Evolutionary conservation across 2,113 vertebrate genomes (phyloP).

Genomic region (Myiozetetes cayanensis): DNA sequence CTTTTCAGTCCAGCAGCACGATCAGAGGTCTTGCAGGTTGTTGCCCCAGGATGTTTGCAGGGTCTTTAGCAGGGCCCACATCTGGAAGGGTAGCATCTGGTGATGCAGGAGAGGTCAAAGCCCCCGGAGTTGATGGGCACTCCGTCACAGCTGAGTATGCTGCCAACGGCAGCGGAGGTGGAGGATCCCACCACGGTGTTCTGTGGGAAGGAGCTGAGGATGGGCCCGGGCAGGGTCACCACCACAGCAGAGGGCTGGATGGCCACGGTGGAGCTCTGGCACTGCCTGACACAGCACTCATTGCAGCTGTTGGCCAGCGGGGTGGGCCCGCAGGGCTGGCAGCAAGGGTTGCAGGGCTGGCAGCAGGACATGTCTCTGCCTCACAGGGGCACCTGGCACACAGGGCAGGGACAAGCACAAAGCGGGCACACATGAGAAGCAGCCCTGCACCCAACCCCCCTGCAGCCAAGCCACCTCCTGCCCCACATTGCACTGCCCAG

Average conservation of each 20-base stretch:
- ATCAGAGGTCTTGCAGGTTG: rapidly evolving
- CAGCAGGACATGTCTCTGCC: background rate
- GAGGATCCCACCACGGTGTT: too few species aligned
- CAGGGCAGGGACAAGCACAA: background rate
- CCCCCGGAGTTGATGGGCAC: background rate
- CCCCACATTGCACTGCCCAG: too few species aligned
- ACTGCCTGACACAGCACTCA: too few species aligned
- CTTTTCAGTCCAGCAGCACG: background rate
- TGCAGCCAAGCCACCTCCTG: background rate
- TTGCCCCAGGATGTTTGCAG: rapidly evolving
- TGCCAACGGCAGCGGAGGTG: too few species aligned
- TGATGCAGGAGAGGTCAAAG: background rate
- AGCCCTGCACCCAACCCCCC: too few species aligned
- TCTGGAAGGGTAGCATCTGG: background rate
- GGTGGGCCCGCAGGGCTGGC: too few species aligned
- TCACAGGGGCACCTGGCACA: background rate
- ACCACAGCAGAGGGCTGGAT: too few species aligned
- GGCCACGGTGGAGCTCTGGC: too few species aligned
- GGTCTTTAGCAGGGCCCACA: background rate
- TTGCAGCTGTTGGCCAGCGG: too few species aligned
- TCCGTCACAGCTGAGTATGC: too few species aligned
- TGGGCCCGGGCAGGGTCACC: too few species aligned
- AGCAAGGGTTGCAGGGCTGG: background rate
- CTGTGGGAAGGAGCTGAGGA: too few species aligned
- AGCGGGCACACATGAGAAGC: background rate